Evolutionary conservation across 2,113 vertebrate genomes (phyloP), one percentile per base, ranked within the genome.

Genomic region (Bufo gargarizans): DNA sequence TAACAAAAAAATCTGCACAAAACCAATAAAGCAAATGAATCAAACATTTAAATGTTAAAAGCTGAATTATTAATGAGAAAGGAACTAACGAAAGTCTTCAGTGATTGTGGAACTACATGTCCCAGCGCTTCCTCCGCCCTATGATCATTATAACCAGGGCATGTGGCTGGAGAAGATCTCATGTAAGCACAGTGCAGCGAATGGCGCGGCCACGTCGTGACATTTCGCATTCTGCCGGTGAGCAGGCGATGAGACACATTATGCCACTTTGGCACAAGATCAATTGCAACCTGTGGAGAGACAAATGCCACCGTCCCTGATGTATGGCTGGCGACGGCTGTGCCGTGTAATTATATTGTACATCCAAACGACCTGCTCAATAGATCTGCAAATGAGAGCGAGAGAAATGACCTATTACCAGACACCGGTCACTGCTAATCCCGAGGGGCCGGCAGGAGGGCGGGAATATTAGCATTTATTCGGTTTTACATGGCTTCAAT

Each of bases 241-340:
- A 61, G 8, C 53, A 20, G 10, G 4, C 19, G 13, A n/a, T 55
- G 19, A n/a, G 82, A 49, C 19, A 22, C 43, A 22, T 50, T 47
- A 45, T 72, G n/a, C 65, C 90, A 19, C 0, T 0, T 9, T 13
- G 50, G n/a, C 56, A 77, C 47, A 65, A 0, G 0, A 86, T 19
- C 81, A 85, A 50, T 45, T 9, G 19, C 53, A 0, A 9, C 63
- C 22, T 5, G 0, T 0, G 81, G 59, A 12, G 43, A 11, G 80
- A 85, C 6, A 20, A 22, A 8, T 2, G 74, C 0, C 61, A 72
- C 2, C 3, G 47, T 56, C 43, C 16, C 22, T 3, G 0, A 22
- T 71, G 22, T 8, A 9, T 82, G 69, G 78, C 19, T 0, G 0
- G 56, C 17, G 6, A 0, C 55, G 61, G 1, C 0, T 14, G 14